Conservation (phyloP, 1,140 invertebrate genomes). For the Vanessa tameamea region DNA sequence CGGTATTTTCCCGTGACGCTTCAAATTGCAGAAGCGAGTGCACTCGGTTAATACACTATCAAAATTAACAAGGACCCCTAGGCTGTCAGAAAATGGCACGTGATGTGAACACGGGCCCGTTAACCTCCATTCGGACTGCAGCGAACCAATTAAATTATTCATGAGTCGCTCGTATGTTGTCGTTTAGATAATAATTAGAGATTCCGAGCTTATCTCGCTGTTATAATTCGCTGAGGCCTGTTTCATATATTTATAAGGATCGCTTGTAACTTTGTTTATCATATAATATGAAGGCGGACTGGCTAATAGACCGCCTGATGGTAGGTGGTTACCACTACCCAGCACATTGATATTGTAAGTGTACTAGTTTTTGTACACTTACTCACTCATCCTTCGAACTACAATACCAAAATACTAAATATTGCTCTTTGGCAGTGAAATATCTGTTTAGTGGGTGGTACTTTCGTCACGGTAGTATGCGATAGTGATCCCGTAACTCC, state of each 20-base stretch:
- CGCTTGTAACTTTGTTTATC: neutral
- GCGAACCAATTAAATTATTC: constrained; percentile 70
- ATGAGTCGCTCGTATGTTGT: constrained; percentile 57
- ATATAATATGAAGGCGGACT: too few relatives aligned
- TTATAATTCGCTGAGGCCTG: constrained; percentile 46
- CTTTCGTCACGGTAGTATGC: too few relatives aligned
- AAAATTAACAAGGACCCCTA: constrained; percentile 23
- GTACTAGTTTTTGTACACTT: too few relatives aligned
- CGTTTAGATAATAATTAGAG: constrained; percentile 63
- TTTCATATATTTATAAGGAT: constrained; percentile 9
- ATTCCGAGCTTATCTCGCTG: constrained; percentile 51
- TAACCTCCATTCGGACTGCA: constrained; percentile 41
- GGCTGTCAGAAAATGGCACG: constrained; percentile 38
- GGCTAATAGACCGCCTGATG: too few relatives aligned
- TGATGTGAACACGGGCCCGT: constrained; percentile 25
- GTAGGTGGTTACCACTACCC: too few relatives aligned
- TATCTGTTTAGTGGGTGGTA: too few relatives aligned
- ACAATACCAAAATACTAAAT: too few relatives aligned
- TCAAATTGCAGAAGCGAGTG: neutral
- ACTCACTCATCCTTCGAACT: too few relatives aligned
- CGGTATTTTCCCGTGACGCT: too few relatives aligned
- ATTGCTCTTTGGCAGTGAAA: too few relatives aligned
- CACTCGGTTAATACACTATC: constrained; percentile 13
- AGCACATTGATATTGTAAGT: too few relatives aligned
- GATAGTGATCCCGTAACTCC: too few relatives aligned